phyloP scores from a whole-genome alignment of 2,113 vertebrate genomes.

The Anguilla rostrata region DNA sequence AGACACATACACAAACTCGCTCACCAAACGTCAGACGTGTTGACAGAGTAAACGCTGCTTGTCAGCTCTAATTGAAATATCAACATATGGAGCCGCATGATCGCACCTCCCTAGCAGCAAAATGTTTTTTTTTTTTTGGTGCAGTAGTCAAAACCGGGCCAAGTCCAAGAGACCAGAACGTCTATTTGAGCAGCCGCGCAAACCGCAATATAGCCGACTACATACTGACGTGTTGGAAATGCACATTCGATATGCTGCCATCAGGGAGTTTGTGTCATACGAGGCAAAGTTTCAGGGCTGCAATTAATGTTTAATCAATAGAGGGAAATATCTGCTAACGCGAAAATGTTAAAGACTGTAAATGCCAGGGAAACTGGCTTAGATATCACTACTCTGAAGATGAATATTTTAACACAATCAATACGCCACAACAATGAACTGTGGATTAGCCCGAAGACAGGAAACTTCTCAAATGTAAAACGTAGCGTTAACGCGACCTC shows the following conservation, averaged over 20 bases:
- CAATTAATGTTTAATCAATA: neutral
- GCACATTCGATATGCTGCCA: neutral
- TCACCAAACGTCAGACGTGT: neutral
- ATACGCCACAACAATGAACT: neutral
- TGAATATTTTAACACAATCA: neutral
- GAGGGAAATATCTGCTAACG: neutral
- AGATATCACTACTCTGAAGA: neutral
- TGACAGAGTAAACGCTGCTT: neutral
- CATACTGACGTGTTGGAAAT: neutral
- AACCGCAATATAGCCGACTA: neutral
- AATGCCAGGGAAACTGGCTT: neutral
- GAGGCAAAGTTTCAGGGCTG: neutral
- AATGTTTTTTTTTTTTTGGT: neutral
- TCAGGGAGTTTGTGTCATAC: neutral
- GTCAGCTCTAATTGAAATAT: neutral
- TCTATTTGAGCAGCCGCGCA: neutral
- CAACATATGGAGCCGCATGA: neutral
- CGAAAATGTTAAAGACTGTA: neutral
- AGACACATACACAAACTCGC: slow-evolving; percentile 11
- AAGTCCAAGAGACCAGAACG: neutral
- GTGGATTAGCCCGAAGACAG: neutral
- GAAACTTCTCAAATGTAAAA: neutral
- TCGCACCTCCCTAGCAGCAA: neutral
- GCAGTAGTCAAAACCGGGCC: neutral
- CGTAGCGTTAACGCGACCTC: neutral